phyloP scores from a whole-genome alignment of 2,797 vertebrate species.

The Tapirus indicus region DNA sequence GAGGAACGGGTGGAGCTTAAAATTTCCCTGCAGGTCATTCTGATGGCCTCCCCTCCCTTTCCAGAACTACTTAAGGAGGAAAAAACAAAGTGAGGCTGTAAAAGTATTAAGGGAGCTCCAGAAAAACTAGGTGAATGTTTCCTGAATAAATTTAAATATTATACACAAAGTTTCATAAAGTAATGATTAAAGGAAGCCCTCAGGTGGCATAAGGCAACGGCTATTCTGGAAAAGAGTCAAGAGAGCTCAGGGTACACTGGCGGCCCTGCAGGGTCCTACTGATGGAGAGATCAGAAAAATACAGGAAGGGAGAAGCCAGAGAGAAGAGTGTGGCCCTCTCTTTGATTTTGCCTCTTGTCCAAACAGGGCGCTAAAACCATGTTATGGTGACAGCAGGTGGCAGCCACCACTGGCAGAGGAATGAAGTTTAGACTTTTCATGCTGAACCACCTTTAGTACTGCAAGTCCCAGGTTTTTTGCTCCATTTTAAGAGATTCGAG shows the following conservation, averaged over 20 bases:
- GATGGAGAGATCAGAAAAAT: background rate
- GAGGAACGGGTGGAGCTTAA: background rate
- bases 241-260: background rate
- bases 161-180: background rate
- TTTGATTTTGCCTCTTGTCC: background rate
- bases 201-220: background rate
- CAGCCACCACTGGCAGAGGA: background rate
- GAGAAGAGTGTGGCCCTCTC: background rate
- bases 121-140: background rate
- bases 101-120: background rate
- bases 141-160: background rate
- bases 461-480: background rate
- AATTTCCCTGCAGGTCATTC: background rate
- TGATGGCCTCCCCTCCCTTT: background rate
- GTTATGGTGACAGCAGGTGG: background rate
- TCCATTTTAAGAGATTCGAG: background rate
- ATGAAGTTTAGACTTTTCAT: background rate
- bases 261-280: background rate
- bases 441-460: background rate
- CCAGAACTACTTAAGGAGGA: background rate
- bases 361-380: background rate
- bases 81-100: background rate
- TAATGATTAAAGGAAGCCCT: background rate
- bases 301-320: background rate
- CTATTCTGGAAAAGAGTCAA: background rate